Conservation (phyloP, 2,888 invertebrate species). For the Lepidochitona cinerea region DNA sequence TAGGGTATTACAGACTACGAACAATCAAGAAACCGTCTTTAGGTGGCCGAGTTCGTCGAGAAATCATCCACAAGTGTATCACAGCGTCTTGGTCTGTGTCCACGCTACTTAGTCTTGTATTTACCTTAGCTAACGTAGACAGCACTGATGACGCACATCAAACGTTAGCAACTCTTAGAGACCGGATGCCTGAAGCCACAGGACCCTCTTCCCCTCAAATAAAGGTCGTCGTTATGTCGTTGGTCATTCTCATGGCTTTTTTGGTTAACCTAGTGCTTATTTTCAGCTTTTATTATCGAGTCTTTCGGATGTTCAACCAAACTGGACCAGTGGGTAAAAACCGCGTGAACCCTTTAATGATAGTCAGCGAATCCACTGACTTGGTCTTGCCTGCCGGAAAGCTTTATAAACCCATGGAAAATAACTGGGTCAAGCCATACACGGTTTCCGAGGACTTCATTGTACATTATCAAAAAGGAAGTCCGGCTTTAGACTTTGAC, state of each 20-base stretch:
- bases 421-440: conserved; percentile 22
- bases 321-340: conserved; percentile 46
- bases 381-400: conserved; percentile 5
- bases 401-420: conserved; percentile 19
- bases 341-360: conserved; percentile 42
- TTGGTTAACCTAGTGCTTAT: conserved; percentile 41
- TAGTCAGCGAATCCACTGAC: conserved; percentile 43
- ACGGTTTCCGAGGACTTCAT: conserved; percentile 45
- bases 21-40: conserved; percentile 54
- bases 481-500: conserved; percentile 48
- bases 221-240: conserved; percentile 36
- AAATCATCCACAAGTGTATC: conserved; percentile 56
- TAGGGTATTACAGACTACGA: conserved; percentile 49
- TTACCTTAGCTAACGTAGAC: conserved; percentile 45
- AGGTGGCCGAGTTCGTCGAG: conserved; percentile 41
- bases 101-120: conserved; percentile 43
- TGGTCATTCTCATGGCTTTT: conserved; percentile 42
- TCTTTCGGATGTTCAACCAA: conserved; percentile 50
- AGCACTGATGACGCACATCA: conserved; percentile 33
- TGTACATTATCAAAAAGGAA: conserved; percentile 57
- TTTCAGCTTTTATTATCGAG: conserved; percentile 49
- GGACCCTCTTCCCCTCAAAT: not conserved
- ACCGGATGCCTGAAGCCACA: not conserved
- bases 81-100: conserved; percentile 55
- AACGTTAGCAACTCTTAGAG: conserved; percentile 48